These are phyloP conservation scores for Romanogobio albipinnatus DNA, from an alignment of 2,113 vertebrate species.

Conservation along the genomic window DNA sequence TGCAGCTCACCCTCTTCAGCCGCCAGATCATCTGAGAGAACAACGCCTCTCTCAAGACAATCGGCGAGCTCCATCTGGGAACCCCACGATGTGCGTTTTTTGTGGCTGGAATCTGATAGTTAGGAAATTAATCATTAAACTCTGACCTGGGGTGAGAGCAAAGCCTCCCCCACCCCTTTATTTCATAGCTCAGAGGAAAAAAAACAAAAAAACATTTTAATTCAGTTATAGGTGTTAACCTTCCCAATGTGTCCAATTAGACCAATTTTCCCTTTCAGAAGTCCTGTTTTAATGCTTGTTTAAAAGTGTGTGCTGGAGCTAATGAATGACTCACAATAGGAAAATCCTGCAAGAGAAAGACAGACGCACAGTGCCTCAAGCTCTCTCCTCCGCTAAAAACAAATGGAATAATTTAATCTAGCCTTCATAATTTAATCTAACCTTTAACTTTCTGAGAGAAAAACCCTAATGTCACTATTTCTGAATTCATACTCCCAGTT, in stretches of 20 bases:
- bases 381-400: slow-evolving; percentile 9
- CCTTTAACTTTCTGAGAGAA: background rate
- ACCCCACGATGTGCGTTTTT: background rate
- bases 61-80: too few relatives aligned
- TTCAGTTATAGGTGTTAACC: slow-evolving; percentile 32
- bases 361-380: slow-evolving; percentile 2
- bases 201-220: slow-evolving; percentile 21
- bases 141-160: slow-evolving; percentile 1
- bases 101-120: background rate
- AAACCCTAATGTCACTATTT: slow-evolving; percentile 3
- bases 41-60: too few relatives aligned
- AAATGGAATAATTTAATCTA: slow-evolving; percentile 37
- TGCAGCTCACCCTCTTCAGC: too few relatives aligned
- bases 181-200: slow-evolving; percentile 36
- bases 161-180: background rate
- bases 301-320: slow-evolving; percentile 34
- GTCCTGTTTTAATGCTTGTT: slow-evolving; percentile 29
- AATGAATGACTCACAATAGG: slow-evolving; percentile 56
- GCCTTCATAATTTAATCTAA: background rate
- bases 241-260: slow-evolving; percentile 27
- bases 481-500: background rate
- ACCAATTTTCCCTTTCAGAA: slow-evolving; percentile 40
- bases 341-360: slow-evolving; percentile 47
- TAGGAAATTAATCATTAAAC: slow-evolving; percentile 19
- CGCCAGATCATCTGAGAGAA: too few relatives aligned